These are phyloP conservation scores for Crotalus horridus DNA, from an alignment of 2,113 vertebrate genomes.

Conservation along the genomic window DNA sequence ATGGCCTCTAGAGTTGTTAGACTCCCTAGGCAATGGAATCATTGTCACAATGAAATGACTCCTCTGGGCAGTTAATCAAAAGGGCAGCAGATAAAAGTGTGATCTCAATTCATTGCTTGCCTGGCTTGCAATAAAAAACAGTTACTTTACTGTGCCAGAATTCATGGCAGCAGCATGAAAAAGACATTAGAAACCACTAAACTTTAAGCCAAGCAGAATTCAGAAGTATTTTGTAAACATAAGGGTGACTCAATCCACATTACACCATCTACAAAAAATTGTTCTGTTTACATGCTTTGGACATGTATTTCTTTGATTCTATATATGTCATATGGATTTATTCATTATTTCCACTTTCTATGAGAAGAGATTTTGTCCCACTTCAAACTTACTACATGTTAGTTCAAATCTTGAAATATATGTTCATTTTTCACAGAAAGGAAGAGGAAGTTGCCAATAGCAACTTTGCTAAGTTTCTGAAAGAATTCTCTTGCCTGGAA, in stretches of 20 bases:
- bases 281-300: background rate
- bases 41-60: background rate
- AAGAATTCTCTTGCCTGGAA: slow-evolving; percentile 17
- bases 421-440: background rate
- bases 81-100: background rate
- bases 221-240: background rate
- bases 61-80: background rate
- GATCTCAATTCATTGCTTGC: background rate
- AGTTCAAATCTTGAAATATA: background rate
- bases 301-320: background rate
- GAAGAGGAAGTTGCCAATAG: background rate
- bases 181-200: background rate
- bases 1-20: background rate
- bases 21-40: background rate
- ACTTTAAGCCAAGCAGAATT: background rate
- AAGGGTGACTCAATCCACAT: background rate
- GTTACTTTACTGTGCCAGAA: background rate
- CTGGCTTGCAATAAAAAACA: background rate
- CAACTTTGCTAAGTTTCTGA: background rate
- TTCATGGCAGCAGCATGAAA: background rate
- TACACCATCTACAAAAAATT: background rate
- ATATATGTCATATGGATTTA: background rate
- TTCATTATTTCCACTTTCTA: background rate
- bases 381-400: background rate
- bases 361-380: background rate